A percentile compares a stretch with the other conserved stretches of the same genome.
phyloP scores from a whole-genome alignment of 2,113 vertebrate genomes.

The Boleophthalmus pectinirostris region DNA sequence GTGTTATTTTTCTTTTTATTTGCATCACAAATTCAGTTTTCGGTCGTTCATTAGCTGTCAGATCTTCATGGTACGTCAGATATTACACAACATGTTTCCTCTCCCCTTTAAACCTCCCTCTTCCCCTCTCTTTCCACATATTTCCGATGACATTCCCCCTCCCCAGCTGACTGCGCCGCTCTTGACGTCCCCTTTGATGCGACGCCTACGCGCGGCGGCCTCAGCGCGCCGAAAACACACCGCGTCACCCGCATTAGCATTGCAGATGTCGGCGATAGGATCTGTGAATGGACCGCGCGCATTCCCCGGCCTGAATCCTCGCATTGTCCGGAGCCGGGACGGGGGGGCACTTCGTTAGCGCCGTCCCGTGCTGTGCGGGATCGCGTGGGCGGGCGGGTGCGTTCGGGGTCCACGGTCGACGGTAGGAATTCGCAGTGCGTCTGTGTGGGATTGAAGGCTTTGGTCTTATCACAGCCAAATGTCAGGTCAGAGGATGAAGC shows the following conservation, averaged over 20 bases:
- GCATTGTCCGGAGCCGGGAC: slow-evolving; percentile 75
- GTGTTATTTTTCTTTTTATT: no score
- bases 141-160: slow-evolving; percentile 48
- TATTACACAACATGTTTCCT: background rate
- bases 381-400: slow-evolving; percentile 63
- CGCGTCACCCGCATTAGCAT: slow-evolving; percentile 73
- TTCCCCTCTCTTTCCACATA: slow-evolving; percentile 27
- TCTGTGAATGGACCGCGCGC: slow-evolving; percentile 80
- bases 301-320: slow-evolving; percentile 80
- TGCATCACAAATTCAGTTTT: no score
- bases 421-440: slow-evolving; percentile 76
- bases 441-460: slow-evolving; percentile 79
- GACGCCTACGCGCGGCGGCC: slow-evolving; percentile 47
- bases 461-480: slow-evolving; percentile 78
- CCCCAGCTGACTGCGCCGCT: slow-evolving; percentile 61
- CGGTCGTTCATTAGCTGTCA: no score
- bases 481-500: slow-evolving; percentile 75
- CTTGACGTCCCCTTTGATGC: slow-evolving; percentile 60
- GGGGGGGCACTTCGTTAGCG: slow-evolving; percentile 31
- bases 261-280: slow-evolving; percentile 79
- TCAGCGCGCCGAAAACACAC: slow-evolving; percentile 42
- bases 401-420: slow-evolving; percentile 41
- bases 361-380: slow-evolving; percentile 51
- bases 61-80: no score
- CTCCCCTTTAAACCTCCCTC: slow-evolving; percentile 2